phyloP scores from a whole-genome alignment of 2,797 vertebrate species.

The Chelmon rostratus region DNA sequence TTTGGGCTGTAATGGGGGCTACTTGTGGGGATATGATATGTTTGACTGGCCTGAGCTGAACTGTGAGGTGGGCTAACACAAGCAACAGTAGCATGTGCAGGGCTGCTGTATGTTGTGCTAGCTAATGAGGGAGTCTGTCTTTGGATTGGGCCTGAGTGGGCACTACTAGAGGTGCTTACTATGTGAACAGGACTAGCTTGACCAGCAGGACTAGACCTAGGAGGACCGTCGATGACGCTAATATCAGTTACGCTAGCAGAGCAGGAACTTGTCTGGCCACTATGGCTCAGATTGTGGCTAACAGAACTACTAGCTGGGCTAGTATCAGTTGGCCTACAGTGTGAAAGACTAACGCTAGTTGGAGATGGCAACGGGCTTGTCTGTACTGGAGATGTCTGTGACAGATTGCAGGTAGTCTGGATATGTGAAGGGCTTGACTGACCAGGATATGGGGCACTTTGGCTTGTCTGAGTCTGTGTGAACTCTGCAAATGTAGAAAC shows the following conservation, averaged over 20 bases:
- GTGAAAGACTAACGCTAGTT: slow-evolving; percentile 59
- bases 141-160: slow-evolving; percentile 41
- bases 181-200: slow-evolving; percentile 65
- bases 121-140: slow-evolving; percentile 36
- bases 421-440: slow-evolving; percentile 25
- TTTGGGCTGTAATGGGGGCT: slow-evolving; percentile 7
- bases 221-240: slow-evolving; percentile 33
- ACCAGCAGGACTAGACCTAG: slow-evolving; percentile 69
- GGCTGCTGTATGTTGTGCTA: slow-evolving; percentile 28
- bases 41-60: slow-evolving; percentile 46
- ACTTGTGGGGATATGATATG: neutral
- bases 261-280: slow-evolving; percentile 21
- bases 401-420: slow-evolving; percentile 36
- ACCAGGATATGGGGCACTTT: slow-evolving; percentile 11
- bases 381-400: slow-evolving; percentile 1
- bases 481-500: slow-evolving; percentile 7
- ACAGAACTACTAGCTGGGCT: slow-evolving; percentile 25
- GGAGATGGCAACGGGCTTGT: slow-evolving; percentile 18
- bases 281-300: slow-evolving; percentile 40
- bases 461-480: neutral
- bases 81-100: slow-evolving; percentile 39
- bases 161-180: slow-evolving; percentile 28
- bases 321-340: slow-evolving; percentile 52
- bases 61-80: slow-evolving; percentile 45
- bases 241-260: slow-evolving; percentile 21